Evolutionary conservation across 2,113 vertebrate genomes (phyloP), one percentile per base, ranked within the genome.

Genomic region (Hystrix cristata): DNA sequence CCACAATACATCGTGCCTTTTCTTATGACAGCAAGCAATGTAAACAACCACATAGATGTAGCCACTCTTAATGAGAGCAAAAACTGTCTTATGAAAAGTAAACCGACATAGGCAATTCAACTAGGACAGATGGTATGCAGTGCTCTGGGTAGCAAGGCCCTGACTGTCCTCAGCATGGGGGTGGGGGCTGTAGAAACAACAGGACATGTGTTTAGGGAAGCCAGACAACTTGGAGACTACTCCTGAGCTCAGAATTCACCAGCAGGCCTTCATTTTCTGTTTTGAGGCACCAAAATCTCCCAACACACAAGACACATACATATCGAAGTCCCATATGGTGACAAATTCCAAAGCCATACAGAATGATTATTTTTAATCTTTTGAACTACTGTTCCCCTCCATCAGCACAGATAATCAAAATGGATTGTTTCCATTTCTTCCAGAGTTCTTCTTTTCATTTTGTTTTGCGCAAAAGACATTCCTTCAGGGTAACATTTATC

Each of bases 401-500:
- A 83, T 16, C 84, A 90, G 21, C 62, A 94, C 69, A 76, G 12
- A 84, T 60, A 69, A 96, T 83, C 57, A 95, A 96, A 79, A 93
- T 5, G 87, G 34, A 91, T 74, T 57, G 14, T 87, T 96, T 95
- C 65, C 3, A 85, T 91, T 90, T 96, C 82, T 92, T 84, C 57
- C 31, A 94, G 59, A 91, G 16, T 87, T 78, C n/a, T 34, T 51
- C 60, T 69, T 82, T 89, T 90, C 67, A 89, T 95, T 96, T 96
- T 90, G 38, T 84, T 93, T 94, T 93, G 14, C 31, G 92, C 53
- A 87, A 86, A 95, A 92, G n/a, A 87, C 74, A 93, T 34, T 90
- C 57, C 80, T 71, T 88, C 91, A 93, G 71, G 60, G 87, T 69
- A 96, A 19, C 48, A 89, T 95, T 91, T 96, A 81, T 60, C 67